These are phyloP conservation scores for Apoda limacodes DNA, from an alignment of 2,888 invertebrate genomes.

Conservation along the genomic window DNA sequence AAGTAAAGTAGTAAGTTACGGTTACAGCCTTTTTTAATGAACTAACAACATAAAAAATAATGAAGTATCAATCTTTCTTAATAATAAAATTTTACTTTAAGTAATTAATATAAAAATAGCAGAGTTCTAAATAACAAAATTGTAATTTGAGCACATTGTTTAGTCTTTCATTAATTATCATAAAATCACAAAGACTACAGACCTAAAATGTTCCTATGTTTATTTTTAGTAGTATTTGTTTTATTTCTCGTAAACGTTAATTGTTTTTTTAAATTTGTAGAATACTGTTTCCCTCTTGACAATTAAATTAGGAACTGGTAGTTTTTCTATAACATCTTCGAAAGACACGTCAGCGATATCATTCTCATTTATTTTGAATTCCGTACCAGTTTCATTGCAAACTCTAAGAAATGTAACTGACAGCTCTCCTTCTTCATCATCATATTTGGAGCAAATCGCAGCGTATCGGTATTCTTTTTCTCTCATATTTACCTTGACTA, in stretches of 20 bases:
- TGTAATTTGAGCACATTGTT: no score
- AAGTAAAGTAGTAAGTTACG: no score
- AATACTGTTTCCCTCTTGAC: slow-evolving; percentile 10
- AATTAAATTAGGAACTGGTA: slow-evolving; percentile 12
- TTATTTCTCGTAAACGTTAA: slow-evolving; percentile 12
- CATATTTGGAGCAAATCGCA: slow-evolving; percentile 13
- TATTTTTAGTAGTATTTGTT: slow-evolving; percentile 7
- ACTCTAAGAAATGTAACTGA: slow-evolving; percentile 15
- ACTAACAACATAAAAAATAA: no score
- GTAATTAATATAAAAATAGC: no score
- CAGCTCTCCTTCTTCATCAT: slow-evolving; percentile 16
- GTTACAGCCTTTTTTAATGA: no score
- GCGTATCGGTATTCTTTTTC: slow-evolving; percentile 14
- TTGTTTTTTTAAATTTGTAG: slow-evolving; percentile 11
- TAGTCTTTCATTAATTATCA: no score
- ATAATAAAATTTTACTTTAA: no score
- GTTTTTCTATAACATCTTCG: slow-evolving; percentile 15
- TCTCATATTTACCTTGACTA: slow-evolving; percentile 12
- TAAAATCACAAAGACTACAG: no score
- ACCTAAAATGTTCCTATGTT: no score
- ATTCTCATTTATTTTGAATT: slow-evolving; percentile 16
- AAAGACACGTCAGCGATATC: slow-evolving; percentile 18
- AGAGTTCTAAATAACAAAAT: no score
- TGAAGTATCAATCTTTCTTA: no score
- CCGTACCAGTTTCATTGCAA: slow-evolving; percentile 12